Base-by-base conservation (phyloP, 92 coral and sea anemone species). In the Anthopleura xanthogrammica region DNA sequence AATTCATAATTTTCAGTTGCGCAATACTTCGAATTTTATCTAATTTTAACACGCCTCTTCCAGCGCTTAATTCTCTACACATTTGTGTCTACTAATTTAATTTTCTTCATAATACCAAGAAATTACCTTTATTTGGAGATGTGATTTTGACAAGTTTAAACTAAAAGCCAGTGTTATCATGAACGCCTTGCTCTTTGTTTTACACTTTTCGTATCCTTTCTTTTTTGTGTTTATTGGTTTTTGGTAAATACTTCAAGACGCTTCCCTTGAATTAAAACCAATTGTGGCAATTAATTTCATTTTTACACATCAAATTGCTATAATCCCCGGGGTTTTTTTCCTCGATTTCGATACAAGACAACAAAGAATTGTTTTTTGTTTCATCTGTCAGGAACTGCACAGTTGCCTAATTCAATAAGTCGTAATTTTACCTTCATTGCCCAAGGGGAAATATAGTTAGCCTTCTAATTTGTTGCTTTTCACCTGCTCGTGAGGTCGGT, bases 181-280 rank as follows among this genome's bases (percentile, higher is more conserved):
- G 13, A 68, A 23, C 2, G 11, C 74, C 16, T 23, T 68, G 29
- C 16, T 36, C 36, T 12, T 36, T 68, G 16, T 68, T 29, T 36
- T 29, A 0, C 41, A 10, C 29, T 23, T 62, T 62, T 68, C 74
- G 58, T 54, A 54, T 54, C 74, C 36, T 68, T 68, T 68, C 41
- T 36, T 12, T 29, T 68, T 68, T 36, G 41, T 68, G 74, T 23
- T 68, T 68, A 68, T 23, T 68, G 36, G 41, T 24, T 68, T 54
- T 68, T 68, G 74, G 74, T 68, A 68, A 68, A 68, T 68, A 68
- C 74, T 68, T 68, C 74, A 36, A 68, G 9, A 68, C 11, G 74
- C 41, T 68, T 68, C 41, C 36, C 74, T 2, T 7, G 36, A 68
- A 68, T 64, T 68, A 68, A 29, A 29, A 29, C 29, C 36, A 0